These are phyloP conservation scores for Caracal caracal DNA, from an alignment of 2,113 vertebrate species.

Conservation along the genomic window DNA sequence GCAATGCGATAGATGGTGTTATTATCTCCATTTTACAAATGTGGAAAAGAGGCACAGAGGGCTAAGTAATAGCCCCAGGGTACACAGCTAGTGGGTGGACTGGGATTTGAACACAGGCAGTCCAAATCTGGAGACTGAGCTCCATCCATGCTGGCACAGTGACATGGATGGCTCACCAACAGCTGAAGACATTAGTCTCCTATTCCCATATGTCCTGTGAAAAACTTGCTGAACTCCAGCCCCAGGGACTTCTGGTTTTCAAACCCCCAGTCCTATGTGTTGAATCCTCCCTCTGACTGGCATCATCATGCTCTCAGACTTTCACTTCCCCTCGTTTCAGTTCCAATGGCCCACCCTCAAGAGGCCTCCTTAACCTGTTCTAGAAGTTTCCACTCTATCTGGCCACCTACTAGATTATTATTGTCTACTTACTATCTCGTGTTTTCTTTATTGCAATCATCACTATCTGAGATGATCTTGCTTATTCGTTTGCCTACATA, in stretches of 20 bases:
- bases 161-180: rapidly evolving
- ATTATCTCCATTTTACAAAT: neutral
- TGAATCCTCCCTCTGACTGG: neutral
- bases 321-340: neutral
- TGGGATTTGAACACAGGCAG: neutral
- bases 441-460: neutral
- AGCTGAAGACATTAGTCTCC: neutral
- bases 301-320: no score
- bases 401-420: neutral
- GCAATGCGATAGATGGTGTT: neutral
- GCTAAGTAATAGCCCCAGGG: neutral
- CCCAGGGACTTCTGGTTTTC: neutral
- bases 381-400: neutral
- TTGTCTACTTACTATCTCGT: neutral
- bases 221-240: neutral
- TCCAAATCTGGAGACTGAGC: neutral
- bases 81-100: neutral
- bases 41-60: neutral
- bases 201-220: neutral
- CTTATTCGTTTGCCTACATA: neutral
- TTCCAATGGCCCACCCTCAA: neutral
- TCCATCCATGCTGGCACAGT: neutral
- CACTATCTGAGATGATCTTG: neutral
- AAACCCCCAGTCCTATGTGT: no score
- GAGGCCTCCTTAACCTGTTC: neutral